Conservation (phyloP, 2,113 vertebrate genomes). For the Burhinus bistriatus region DNA sequence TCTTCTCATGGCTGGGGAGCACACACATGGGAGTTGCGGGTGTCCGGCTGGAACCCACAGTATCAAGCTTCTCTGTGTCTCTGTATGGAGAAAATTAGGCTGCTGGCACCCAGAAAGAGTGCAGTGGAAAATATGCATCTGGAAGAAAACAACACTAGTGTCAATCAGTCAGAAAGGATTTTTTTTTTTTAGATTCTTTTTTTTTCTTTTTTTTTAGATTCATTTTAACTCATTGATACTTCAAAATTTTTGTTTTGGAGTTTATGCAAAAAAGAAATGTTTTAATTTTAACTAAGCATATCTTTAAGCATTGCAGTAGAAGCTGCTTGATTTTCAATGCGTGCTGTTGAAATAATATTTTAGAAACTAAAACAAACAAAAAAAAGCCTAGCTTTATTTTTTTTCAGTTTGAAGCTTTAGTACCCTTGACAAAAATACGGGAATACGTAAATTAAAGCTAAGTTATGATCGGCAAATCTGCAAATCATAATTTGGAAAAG, state of each 20-base stretch:
- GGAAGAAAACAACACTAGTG: neutral
- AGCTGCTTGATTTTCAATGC: neutral
- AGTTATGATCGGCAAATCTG: neutral
- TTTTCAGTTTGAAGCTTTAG: neutral
- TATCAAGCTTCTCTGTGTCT: neutral
- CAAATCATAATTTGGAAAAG: neutral
- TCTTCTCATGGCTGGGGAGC: neutral
- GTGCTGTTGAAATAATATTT: neutral
- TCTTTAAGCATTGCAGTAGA: neutral
- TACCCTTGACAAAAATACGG: neutral
- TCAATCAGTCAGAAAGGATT: neutral
- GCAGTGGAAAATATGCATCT: neutral
- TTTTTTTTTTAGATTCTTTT: neutral
- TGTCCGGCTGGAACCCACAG: neutral
- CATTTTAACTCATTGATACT: neutral
- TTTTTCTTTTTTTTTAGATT: neutral
- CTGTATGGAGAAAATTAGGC: neutral
- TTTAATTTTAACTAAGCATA: neutral
- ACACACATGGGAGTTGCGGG: fast-evolving
- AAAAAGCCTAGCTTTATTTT: neutral
- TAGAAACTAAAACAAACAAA: neutral
- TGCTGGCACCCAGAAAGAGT: neutral
- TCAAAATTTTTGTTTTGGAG: neutral
- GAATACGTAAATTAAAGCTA: neutral
- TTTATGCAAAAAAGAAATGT: neutral